Evolutionary conservation across 2,113 vertebrate genomes (phyloP).

Genomic region (Turnix velox): DNA sequence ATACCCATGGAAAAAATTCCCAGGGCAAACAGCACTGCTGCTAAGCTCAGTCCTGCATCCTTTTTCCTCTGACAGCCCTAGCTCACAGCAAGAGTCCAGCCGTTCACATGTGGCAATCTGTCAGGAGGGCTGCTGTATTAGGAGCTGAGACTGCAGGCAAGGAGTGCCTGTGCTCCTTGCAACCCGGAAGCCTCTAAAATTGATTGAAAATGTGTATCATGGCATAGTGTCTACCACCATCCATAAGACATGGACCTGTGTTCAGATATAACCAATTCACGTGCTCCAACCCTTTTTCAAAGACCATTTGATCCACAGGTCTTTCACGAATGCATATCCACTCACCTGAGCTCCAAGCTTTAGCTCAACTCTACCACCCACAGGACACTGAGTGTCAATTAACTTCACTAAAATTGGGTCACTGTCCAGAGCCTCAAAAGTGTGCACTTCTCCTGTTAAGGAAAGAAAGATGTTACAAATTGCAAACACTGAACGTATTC

Average conservation of each 20-base stretch:
- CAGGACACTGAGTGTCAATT: conserved; percentile 88
- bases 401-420: conserved; percentile 79
- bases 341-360: conserved; percentile 91
- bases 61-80: neutral
- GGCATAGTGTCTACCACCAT: neutral
- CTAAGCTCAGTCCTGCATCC: neutral
- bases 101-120: neutral
- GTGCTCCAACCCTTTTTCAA: too few species aligned
- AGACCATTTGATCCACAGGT: neutral
- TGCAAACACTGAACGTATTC: neutral
- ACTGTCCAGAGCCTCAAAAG: conserved; percentile 89
- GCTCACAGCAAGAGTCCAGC: neutral
- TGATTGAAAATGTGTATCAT: neutral
- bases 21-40: neutral
- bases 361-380: conserved; percentile 81
- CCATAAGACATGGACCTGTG: neutral
- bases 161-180: neutral
- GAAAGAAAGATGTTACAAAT: neutral
- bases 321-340: neutral
- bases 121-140: neutral
- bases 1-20: neutral
- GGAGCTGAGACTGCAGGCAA: neutral
- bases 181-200: neutral
- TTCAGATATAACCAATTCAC: neutral
- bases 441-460: conserved; percentile 71